Base-by-base conservation (phyloP, 2,797 vertebrate genomes). In the Echeneis naucrates region DNA sequence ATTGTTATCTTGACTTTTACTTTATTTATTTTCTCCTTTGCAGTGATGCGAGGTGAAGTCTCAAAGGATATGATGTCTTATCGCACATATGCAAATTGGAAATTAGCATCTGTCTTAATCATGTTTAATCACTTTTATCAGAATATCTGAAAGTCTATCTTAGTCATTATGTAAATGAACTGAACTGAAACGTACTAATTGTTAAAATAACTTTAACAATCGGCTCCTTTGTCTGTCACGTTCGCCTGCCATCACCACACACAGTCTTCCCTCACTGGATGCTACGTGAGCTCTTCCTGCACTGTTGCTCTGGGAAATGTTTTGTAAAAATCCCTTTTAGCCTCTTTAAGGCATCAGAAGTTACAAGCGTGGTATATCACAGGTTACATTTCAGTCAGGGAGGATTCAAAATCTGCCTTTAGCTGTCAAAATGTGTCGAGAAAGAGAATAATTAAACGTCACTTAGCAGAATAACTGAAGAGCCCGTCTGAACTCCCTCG, bases 111-210 rank as follows among this genome's bases (percentile, higher is more conserved):
- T 9, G 27, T 11, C 74, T 64, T 58, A 52, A 72, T 57, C 24
- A 68, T 35, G 77, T 66, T 64, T 67, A 23, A 79, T 83, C 14
- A 10, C 17, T 27, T 74, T 63, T 12, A 65, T 76, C 44, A 38
- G 23, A 64, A 56, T 51, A 70, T 60, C 52, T 57, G 5, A 2
- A 40, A 2, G 19, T 70, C 10, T 40, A 26, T 50, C 61, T 78
- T 59, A 60, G 58, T 60, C 27, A 44, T 72, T 56, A 59, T 68
- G 63, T 56, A 60, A 75, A 74, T 70, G 0, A 69, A 72, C 17
- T 30, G 27, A 64, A 68, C 7, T 32, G 11, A 69, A 54, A 3
- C 16, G 24, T 17, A 52, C 5, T 52, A n/a, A 65, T 14, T 45
- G 32, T 59, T 55, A 19, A 30, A 59, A 13, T 33, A 53, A 21